These are phyloP conservation scores for Umimayanthus chanpuru DNA, from an alignment of 92 coral and sea anemone species.

Conservation along the genomic window DNA sequence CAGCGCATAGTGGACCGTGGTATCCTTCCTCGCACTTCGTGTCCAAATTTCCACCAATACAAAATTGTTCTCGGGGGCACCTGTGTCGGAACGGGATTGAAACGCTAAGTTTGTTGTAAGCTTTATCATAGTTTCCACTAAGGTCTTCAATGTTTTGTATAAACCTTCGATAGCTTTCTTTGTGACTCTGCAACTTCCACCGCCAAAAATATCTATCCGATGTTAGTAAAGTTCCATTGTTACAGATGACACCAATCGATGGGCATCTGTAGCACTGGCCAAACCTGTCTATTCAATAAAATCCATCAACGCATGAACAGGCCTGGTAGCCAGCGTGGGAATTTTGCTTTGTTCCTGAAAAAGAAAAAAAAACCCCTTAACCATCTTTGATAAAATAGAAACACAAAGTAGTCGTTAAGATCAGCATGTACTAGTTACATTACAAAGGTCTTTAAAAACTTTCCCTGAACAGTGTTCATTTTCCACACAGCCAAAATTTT, in stretches of 20 bases:
- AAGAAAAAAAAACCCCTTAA: too few relatives aligned
- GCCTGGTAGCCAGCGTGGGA: slow-evolving; percentile 4
- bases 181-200: not conserved
- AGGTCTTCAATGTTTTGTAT: not conserved
- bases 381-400: too few relatives aligned
- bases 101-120: not conserved
- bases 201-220: slow-evolving; percentile 20
- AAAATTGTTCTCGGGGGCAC: slow-evolving; percentile 21
- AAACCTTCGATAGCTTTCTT: not conserved
- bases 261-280: slow-evolving; percentile 31
- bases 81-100: slow-evolving; percentile 11
- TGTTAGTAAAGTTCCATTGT: slow-evolving; percentile 7
- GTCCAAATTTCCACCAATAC: slow-evolving; percentile 22
- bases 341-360: slow-evolving; percentile 23
- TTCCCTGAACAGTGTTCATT: too few relatives aligned
- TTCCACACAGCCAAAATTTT: too few relatives aligned
- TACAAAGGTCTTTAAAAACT: too few relatives aligned
- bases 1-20: slow-evolving; percentile 22
- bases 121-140: not conserved
- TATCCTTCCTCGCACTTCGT: slow-evolving; percentile 10
- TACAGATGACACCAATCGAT: not conserved
- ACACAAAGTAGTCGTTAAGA: too few relatives aligned
- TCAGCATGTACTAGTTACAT: too few relatives aligned
- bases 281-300: slow-evolving; percentile 35
- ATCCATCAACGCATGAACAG: slow-evolving; percentile 8